phyloP scores from a whole-genome alignment of 2,888 invertebrate species.

The Bedellia somnulentella region DNA sequence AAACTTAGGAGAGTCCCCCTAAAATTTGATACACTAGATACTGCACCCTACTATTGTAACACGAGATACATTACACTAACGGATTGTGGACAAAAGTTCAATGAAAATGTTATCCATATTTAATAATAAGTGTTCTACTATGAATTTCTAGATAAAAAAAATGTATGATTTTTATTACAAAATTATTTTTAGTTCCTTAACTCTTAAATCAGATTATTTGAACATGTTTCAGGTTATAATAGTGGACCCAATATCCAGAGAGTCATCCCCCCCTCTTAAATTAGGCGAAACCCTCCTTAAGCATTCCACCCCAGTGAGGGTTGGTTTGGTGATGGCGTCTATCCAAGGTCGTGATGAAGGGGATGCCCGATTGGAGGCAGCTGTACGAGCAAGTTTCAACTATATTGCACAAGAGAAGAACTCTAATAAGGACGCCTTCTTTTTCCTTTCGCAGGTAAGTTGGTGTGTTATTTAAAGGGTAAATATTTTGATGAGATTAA shows the following conservation, averaged over 20 bases:
- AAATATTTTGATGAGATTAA: too few species aligned
- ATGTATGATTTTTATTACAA: too few species aligned
- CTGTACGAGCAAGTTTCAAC: slow-evolving; percentile 87
- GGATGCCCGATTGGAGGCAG: slow-evolving; percentile 74
- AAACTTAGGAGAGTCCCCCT: too few species aligned
- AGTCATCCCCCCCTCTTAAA: slow-evolving; percentile 74
- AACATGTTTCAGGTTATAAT: slow-evolving; percentile 68
- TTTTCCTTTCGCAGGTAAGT: slow-evolving; percentile 82
- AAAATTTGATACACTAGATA: too few species aligned
- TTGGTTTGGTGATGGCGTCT: slow-evolving; percentile 82
- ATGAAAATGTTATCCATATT: too few species aligned
- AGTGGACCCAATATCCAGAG: slow-evolving; percentile 76
- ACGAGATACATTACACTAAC: too few species aligned
- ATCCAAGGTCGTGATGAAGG: slow-evolving; percentile 47
- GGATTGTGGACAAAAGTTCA: too few species aligned
- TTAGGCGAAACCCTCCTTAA: slow-evolving; percentile 88
- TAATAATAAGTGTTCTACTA: too few species aligned
- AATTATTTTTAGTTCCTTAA: too few species aligned
- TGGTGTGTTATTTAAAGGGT: neutral
- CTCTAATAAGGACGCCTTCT: slow-evolving; percentile 71
- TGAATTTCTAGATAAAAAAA: too few species aligned
- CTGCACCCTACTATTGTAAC: too few species aligned
- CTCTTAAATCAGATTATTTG: too few species aligned
- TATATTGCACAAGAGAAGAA: slow-evolving; percentile 80
- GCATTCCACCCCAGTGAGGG: slow-evolving; percentile 86